Conservation (phyloP, 2,113 vertebrate genomes). For the Gymnorhina tibicen region DNA sequence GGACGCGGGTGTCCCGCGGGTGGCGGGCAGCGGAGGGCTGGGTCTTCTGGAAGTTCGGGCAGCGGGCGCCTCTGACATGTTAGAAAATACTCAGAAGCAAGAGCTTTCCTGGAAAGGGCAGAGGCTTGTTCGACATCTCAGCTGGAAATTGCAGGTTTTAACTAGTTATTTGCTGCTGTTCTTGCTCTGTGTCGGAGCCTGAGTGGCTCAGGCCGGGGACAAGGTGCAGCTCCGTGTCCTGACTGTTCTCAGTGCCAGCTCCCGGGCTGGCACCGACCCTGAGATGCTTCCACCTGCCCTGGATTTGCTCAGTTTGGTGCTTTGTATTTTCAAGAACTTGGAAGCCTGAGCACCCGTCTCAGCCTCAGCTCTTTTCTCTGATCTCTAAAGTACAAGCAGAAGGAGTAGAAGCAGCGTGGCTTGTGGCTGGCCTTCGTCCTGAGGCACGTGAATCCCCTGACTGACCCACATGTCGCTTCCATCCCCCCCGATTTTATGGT, state of each 20-base stretch:
- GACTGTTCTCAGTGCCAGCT: neutral
- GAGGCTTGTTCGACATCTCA: accelerated
- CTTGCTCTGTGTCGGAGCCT: accelerated
- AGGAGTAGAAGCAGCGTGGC: accelerated
- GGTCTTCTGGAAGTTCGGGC: accelerated
- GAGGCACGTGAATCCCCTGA: neutral
- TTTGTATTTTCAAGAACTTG: accelerated
- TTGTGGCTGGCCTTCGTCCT: neutral
- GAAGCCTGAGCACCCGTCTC: accelerated
- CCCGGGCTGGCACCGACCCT: neutral
- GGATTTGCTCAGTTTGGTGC: neutral
- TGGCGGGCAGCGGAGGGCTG: accelerated
- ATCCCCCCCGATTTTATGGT: neutral
- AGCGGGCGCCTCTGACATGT: accelerated
- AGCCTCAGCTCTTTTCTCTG: neutral
- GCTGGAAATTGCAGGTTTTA: accelerated
- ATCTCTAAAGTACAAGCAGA: accelerated
- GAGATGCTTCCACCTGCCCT: no score
- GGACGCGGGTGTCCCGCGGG: accelerated
- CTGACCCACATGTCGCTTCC: neutral
- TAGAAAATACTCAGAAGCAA: accelerated
- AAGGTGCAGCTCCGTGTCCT: accelerated
- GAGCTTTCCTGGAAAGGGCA: neutral
- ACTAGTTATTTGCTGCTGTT: neutral
- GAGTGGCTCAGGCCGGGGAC: neutral